A percentile compares a stretch with the other conserved stretches of the same genome.
phyloP scores from a whole-genome alignment of 2,797 vertebrate species.

The Eospalax fontanierii region DNA sequence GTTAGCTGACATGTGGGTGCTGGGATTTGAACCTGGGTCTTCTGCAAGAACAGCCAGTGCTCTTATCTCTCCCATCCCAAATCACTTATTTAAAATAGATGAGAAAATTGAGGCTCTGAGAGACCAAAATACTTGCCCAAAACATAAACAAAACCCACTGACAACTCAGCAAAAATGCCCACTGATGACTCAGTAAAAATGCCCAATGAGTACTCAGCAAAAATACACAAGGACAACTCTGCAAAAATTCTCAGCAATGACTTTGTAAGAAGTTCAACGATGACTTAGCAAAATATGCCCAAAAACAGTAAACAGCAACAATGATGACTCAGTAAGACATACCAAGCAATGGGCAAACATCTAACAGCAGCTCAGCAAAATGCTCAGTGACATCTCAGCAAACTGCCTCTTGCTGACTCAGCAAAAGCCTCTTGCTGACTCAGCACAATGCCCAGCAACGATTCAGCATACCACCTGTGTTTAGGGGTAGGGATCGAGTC shows the following conservation, averaged over 20 bases:
- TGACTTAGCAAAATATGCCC: too few relatives aligned
- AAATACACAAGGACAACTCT: background rate
- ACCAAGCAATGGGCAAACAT: too few relatives aligned
- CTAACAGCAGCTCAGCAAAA: background rate
- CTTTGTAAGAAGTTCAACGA: too few relatives aligned
- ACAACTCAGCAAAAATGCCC: background rate
- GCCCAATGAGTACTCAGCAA: background rate
- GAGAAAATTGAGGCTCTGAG: background rate
- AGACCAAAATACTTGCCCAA: background rate
- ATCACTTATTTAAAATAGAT: background rate
- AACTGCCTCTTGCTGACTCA: background rate
- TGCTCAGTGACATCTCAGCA: background rate
- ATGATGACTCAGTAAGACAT: too few relatives aligned
- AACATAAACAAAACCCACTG: background rate
- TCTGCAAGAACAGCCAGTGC: too few relatives aligned
- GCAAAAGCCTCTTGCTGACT: too few relatives aligned
- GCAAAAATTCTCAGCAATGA: too few relatives aligned
- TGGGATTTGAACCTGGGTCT: too few relatives aligned
- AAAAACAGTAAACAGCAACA: too few relatives aligned
- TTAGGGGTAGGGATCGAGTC: background rate
- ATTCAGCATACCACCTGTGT: background rate
- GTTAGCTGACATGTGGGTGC: too few relatives aligned
- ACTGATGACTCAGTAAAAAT: background rate
- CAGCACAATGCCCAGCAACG: background rate
- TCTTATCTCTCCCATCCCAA: too few relatives aligned